Evolutionary conservation across 2,797 vertebrate genomes (phyloP), one percentile per base, ranked within the genome.

Genomic region (Margarornis squamiger): DNA sequence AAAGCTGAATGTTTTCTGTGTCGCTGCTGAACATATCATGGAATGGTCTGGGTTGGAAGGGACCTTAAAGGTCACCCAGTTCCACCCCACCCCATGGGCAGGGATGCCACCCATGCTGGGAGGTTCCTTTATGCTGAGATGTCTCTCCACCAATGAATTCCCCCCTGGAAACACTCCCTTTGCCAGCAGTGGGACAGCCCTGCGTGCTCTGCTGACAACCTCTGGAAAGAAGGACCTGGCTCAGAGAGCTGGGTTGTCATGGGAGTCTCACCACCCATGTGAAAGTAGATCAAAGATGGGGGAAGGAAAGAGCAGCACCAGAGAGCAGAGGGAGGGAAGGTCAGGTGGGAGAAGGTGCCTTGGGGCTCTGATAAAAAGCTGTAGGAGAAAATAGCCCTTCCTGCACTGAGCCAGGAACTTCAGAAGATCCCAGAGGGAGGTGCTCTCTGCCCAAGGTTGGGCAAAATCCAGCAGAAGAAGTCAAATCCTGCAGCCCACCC

Each of bases 231-330:
- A 23, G 41, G 38, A 9, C 2, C 15, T 67, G 22, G 1, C 19
- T 14, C 30, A 27, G 45, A 22, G 62, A 16, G 46, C 46, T 39
- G 57, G n/a, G 30, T 4, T 59, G 66, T 43, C 8, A 6, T 1
- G 3, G 1, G 34, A 21, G 10, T 13, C 18, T 41, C 17, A 5
- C 3, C 52, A 51, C 6, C 10, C 55, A 6, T 1, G 27, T 45
- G 39, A 5, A 41, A 38, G 54, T 1, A 46, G 55, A 21, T 43
- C 11, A 27, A 24, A 54, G 48, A 2, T 0, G 2, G 14, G 45
- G 41, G 36, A 32, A 45, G 58, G 36, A 27, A 63, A 52, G 36
- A 66, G 46, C 51, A 22, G 21, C n/a, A 43, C 2, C 34, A 45
- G 43, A 29, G 83, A 54, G 55, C 49, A 57, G 70, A 5, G 13